Base-by-base conservation (phyloP, 2,797 vertebrate species). In the Lithobates sylvaticus region DNA sequence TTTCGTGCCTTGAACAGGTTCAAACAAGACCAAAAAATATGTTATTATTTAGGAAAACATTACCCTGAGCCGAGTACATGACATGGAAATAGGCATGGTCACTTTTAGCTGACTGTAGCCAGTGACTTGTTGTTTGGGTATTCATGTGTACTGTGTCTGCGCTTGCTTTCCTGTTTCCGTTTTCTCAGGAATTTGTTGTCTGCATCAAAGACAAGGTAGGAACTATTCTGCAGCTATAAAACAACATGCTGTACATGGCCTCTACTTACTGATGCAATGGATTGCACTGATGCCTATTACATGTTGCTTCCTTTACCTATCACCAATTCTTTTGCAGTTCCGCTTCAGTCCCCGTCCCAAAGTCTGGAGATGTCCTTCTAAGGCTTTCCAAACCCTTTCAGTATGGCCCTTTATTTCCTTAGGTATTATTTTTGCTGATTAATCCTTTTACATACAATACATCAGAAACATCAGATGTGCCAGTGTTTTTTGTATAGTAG, bases 151-250 rank as follows among this genome's bases (percentile, higher is more conserved):
- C 27, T 34, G 27, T 58, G 65, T 70, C 67, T 80, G 47, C n/a
- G 68, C 47, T 34, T 70, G 27, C 16, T 71, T 70, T 79, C 78
- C 78, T 79, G 78, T 79, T 79, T 80, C 67, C 78, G 70, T 23
- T 54, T 29, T 70, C 47, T 32, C 47, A 71, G 39, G 44, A 80
- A 67, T 70, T 44, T 68, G 61, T 78, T 70, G 67, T 32, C 29
- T 54, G 47, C 78, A 70, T 70, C 78, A 58, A 70, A 70, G 29
- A 29, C 42, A n/a, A 70, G 42, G 18, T 54, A 39, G 78, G 29
- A 34, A 70, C 65, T n/a, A 27, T 7, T n/a, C 58, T 36, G 26
- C 21, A 26, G 67, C 77, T 68, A 70, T 34, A 80, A 80, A 80
- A 34, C 65, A 23, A 3, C 78, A 70, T 3, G 39, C 29, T 36